Evolutionary conservation across 1,140 invertebrate genomes (phyloP).

Genomic region (Drosophila prosaltans): DNA sequence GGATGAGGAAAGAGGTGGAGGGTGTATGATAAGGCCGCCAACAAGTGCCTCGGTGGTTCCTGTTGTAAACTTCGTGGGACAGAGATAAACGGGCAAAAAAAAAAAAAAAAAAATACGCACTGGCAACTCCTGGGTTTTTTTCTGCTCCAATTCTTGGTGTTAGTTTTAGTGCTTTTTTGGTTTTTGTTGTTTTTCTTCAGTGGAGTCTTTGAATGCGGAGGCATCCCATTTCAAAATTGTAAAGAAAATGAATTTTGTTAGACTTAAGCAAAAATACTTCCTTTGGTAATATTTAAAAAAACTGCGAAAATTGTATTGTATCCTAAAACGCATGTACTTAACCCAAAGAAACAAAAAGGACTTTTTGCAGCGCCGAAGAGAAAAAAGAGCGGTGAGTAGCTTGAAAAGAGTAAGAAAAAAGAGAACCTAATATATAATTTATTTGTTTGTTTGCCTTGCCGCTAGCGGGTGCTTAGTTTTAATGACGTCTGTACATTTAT

Average conservation of each 20-base stretch:
- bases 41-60: constrained; percentile 3
- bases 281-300: neutral
- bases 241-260: neutral
- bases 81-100: constrained; percentile 36
- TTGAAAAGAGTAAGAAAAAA: neutral
- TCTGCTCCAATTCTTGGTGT: constrained; percentile 23
- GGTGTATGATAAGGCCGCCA: constrained; percentile 1
- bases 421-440: neutral
- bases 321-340: too few relatives aligned
- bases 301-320: neutral
- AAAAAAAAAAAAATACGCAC: constrained; percentile 16
- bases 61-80: constrained; percentile 27
- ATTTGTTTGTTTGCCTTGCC: neutral
- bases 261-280: neutral
- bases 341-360: too few relatives aligned
- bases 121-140: constrained; percentile 36
- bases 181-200: constrained; percentile 41
- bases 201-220: neutral
- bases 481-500: too few relatives aligned
- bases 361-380: too few relatives aligned
- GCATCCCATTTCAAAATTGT: neutral
- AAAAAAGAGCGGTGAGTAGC: neutral
- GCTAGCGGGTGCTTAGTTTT: too few relatives aligned
- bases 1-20: neutral
- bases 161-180: constrained; percentile 14